These are phyloP conservation scores for Periparus ater DNA, from an alignment of 2,797 vertebrate species.

Conservation along the genomic window DNA sequence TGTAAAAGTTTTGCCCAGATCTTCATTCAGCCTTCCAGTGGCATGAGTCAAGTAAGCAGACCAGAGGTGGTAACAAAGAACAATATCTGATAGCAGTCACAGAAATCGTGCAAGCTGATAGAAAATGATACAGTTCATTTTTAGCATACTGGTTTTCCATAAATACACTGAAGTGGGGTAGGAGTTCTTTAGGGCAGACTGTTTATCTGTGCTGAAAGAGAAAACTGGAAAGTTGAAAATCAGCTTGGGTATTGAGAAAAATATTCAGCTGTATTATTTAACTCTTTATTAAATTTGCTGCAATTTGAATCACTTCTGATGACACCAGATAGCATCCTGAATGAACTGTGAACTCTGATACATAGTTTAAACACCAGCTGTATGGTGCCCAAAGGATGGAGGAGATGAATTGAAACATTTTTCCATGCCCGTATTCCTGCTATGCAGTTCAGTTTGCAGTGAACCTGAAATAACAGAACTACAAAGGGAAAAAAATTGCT, in stretches of 20 bases:
- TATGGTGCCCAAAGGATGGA: background rate
- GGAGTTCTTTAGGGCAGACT: background rate
- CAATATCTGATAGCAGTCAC: background rate
- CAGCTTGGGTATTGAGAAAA: background rate
- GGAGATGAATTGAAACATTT: background rate
- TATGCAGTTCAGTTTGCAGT: background rate
- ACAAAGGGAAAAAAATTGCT: conserved; percentile 49
- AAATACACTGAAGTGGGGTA: background rate
- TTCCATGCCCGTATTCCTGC: background rate
- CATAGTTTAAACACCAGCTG: background rate
- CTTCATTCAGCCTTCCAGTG: background rate
- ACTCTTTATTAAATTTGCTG: background rate
- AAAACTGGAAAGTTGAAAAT: background rate
- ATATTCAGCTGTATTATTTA: background rate
- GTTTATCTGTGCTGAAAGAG: background rate
- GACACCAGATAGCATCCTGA: background rate
- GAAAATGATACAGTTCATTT: background rate
- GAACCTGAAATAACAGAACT: conserved; percentile 53
- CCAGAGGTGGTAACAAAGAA: background rate
- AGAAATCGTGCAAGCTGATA: background rate
- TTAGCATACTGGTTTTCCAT: background rate
- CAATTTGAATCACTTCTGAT: background rate
- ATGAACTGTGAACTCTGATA: background rate
- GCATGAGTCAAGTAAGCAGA: background rate
- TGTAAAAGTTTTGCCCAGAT: background rate